Base-by-base conservation (phyloP, 2,888 invertebrate genomes). In the Sinodicranocentrus sp. region DNA sequence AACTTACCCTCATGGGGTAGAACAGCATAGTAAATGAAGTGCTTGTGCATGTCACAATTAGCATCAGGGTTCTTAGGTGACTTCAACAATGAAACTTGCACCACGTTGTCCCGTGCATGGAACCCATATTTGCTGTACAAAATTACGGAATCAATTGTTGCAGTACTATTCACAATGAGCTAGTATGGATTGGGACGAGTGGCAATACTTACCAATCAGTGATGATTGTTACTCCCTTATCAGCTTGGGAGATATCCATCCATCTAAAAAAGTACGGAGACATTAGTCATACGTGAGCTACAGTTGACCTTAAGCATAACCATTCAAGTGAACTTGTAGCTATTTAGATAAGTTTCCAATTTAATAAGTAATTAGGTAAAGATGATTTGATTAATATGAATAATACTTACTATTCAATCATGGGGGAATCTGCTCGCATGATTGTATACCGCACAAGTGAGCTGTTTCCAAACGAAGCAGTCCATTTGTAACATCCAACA, bases 41-140 rank as follows among this genome's bases (percentile, higher is more conserved):
- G 92, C 63, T 90, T 90, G 44, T 89, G 89, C 90, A 92, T 92
- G 88, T 92, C 92, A 23, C 91, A 91, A 13, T 89, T 89, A 1
- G 89, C 89, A 88, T 92, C 92, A 2, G 92, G 92, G 17, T 90
- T 89, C 88, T 92, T 92, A 0, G 92, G 90, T 0, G 92, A 90
- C 13, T 91, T 88, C 70, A 92, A 89, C 76, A 92, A 90, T 0
- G 92, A 92, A 19, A 92, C 89, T 43, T 90, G 88, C 68, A 92
- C 89, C 6, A 90, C 88, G 75, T 90, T 90, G 65, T 90, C 90
- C 3, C 90, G 87, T n/a, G 90, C 90, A 17, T 91, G 90, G 89
- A 91, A 91, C 48, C 92, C 92, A 88, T 92, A 92, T 85, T 92
- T 92, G 88, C 90, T 76, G 8, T n/a, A 13, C 13, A 8, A 39